Evolutionary conservation across 2,797 vertebrate genomes (phyloP), one percentile per base, ranked within the genome.

Genomic region (Chloroceryle inda): DNA sequence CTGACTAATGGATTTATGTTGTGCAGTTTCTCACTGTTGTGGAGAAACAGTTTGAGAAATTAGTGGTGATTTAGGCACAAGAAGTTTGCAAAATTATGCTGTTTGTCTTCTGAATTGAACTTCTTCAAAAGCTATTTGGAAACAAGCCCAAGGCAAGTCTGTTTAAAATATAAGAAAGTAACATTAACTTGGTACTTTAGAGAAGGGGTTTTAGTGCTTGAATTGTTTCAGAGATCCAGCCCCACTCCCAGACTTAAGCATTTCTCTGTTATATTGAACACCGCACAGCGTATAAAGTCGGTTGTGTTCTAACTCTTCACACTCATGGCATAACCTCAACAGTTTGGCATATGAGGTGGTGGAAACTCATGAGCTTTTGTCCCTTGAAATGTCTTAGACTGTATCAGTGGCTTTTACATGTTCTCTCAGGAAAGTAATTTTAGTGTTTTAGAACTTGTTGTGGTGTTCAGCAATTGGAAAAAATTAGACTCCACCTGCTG

Each of bases 321-420:
- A 4, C 21, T 35, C 9, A 1, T 29, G 19, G 11, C 20, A 40
- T 22, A 40, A 15, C 42, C 37, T 44, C 17, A 21, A 4, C 50
- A 7, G 14, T 22, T 59, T 71, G 49, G 27, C 5, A 7, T 29
- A 17, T 33, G 6, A 61, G 35, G 37, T 16, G 59, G 10, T 49
- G 21, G 37, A 75, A 69, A 20, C 38, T 64, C 45, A 10, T 5
- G 17, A 53, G 19, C 38, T 92, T 49, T 69, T 49, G 37, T 73
- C 31, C 75, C 11, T 47, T 62, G 56, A 45, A 50, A 42, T 5
- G 4, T 42, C 37, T 74, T 10, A 74, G n/a, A 26, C 4, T 13
- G 2, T 31, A 27, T 29, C 16, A 20, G n/a, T 6, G 27, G 4
- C 33, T 77, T 72, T n/a, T 64, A 11, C 1, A 0, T 9, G 2